These are phyloP conservation scores for Gryllus longicercus DNA, from an alignment of 2,888 invertebrate species.

Conservation along the genomic window DNA sequence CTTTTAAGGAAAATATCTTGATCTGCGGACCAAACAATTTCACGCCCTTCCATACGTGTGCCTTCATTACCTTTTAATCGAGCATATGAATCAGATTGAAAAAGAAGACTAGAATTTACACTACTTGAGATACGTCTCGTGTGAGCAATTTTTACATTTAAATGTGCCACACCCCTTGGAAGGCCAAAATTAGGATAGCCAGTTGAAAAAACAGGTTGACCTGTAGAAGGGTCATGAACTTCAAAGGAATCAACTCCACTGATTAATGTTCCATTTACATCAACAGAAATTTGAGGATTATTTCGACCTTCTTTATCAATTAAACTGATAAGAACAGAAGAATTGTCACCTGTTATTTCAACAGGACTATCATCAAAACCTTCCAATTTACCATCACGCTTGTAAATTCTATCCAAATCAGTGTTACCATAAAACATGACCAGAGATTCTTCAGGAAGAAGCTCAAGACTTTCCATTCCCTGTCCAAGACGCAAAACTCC, in stretches of 20 bases:
- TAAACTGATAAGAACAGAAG: slow-evolving; percentile 46
- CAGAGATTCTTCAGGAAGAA: slow-evolving; percentile 68
- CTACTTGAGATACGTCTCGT: slow-evolving; percentile 73
- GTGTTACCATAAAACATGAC: slow-evolving; percentile 75
- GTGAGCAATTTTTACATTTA: slow-evolving; percentile 64
- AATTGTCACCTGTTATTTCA: slow-evolving; percentile 49
- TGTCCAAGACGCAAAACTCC: slow-evolving; percentile 72
- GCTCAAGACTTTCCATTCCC: slow-evolving; percentile 82
- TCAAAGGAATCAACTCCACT: slow-evolving; percentile 66
- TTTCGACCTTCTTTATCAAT: slow-evolving; percentile 41
- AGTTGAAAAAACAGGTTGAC: slow-evolving; percentile 69
- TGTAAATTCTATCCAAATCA: slow-evolving; percentile 72
- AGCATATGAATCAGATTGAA: slow-evolving; percentile 67
- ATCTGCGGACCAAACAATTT: slow-evolving; percentile 71
- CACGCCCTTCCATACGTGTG: slow-evolving; percentile 66
- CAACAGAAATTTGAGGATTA: slow-evolving; percentile 51
- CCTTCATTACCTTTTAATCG: slow-evolving; percentile 78
- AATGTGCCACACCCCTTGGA: slow-evolving; percentile 61
- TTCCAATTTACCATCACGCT: slow-evolving; percentile 64
- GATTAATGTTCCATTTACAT: slow-evolving; percentile 66
- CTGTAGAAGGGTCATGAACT: slow-evolving; percentile 62
- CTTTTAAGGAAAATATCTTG: slow-evolving; percentile 74
- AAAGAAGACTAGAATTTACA: slow-evolving; percentile 60
- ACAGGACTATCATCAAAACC: slow-evolving; percentile 57
- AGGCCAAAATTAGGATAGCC: slow-evolving; percentile 68